Evolutionary conservation across 2,113 vertebrate species (phyloP), one percentile per base, ranked within the genome.

Genomic region (Paraplagusia blochii): DNA sequence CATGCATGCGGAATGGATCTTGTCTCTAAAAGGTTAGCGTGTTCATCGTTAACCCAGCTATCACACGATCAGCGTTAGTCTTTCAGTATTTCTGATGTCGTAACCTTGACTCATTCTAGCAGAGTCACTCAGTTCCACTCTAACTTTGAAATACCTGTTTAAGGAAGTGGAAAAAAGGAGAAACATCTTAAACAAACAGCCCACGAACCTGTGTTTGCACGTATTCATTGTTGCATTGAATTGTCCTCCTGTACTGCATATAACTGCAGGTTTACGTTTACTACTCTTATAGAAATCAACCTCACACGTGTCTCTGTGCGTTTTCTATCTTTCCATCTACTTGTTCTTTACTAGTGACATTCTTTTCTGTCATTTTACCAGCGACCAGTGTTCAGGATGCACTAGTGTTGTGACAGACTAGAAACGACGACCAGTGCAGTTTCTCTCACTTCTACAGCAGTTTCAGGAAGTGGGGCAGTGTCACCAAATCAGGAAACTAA

Each of bases 401-500:
- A n/a, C n/a, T n/a, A n/a, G 38, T 12, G 51, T 55, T 66, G 16
- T 68, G 52, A 61, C 57, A 50, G n/a, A n/a, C n/a, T n/a, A n/a
- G n/a, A n/a, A n/a, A n/a, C 34, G 53, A 22, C 52, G n/a, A 49
- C 18, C 17, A 53, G 34, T 71, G 54, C 48, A 2, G 53, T 77
- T 61, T 87, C 63, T 87, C 63, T 69, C 82, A 81, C 81, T 83
- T 82, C 81, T 88, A 82, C 71, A 83, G 69, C 74, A 54, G 72
- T 88, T 91, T 85, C 84, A 91, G 90, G 90, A 92, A 92, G 89
- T 92, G 77, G 75, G 83, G 72, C 66, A 60, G 66, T 71, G 75
- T 67, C 60, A 76, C 79, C 69, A 77, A 79, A 88, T 85, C 85
- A 92, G 90, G 90, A 92, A 91, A 90, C 72, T 72, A 73, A 81